Conservation (phyloP, 2,797 vertebrate species). For the Antrozous pallidus region DNA sequence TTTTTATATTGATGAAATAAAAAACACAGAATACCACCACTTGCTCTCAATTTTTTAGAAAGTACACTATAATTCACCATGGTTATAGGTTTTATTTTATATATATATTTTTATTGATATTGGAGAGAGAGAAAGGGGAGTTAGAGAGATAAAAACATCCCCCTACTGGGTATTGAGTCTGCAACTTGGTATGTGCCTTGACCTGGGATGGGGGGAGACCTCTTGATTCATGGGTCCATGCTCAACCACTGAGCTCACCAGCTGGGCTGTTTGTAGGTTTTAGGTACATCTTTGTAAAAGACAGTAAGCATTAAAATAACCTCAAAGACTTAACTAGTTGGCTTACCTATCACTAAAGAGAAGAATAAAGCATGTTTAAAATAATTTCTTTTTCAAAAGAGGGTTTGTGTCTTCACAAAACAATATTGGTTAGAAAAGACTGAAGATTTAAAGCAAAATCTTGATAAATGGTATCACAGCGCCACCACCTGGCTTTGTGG, state of each 20-base stretch:
- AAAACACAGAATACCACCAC: background rate
- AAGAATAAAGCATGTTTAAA: background rate
- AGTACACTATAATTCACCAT: background rate
- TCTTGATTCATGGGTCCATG: too few relatives aligned
- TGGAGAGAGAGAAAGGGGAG: too few relatives aligned
- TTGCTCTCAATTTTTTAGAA: background rate
- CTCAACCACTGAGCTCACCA: too few relatives aligned
- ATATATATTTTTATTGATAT: too few relatives aligned
- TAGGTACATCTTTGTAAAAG: background rate
- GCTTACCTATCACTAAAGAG: background rate
- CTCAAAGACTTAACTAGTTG: background rate
- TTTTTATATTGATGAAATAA: background rate
- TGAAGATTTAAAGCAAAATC: background rate
- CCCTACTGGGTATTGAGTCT: too few relatives aligned
- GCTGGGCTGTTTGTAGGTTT: background rate
- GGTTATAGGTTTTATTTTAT: too few relatives aligned
- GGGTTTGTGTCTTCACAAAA: background rate
- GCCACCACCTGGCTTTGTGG: conserved; percentile 66
- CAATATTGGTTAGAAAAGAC: background rate
- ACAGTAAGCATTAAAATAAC: background rate
- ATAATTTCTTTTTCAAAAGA: background rate
- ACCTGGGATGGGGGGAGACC: too few relatives aligned
- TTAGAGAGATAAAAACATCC: too few relatives aligned
- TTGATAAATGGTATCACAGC: conserved; percentile 59
- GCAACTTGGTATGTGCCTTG: too few relatives aligned